Evolutionary conservation across 2,797 vertebrate genomes (phyloP).

Genomic region (Amphiprion clarkii): DNA sequence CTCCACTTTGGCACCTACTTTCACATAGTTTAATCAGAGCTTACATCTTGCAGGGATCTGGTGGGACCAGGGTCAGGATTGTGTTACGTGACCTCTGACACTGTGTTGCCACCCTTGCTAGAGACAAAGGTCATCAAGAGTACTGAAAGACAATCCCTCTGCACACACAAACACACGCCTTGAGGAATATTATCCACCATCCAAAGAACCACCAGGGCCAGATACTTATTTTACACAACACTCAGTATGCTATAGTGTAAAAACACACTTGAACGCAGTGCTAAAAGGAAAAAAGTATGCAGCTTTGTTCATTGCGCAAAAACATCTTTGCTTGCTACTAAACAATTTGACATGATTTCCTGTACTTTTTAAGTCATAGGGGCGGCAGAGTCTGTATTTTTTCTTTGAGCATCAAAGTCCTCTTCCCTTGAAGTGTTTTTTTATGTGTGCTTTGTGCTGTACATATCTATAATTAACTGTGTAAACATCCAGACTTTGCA

Average conservation of each 20-base stretch:
- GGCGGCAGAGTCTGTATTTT: background rate
- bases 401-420: background rate
- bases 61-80: constrained; percentile 34
- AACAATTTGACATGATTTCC: constrained; percentile 14
- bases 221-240: constrained; percentile 1
- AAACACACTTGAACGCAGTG: background rate
- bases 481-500: background rate
- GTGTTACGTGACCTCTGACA: constrained; percentile 55
- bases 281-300: background rate
- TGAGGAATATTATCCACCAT: background rate
- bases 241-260: background rate
- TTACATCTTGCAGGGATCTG: constrained; percentile 43
- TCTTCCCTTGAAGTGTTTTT: background rate
- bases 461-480: background rate
- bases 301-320: background rate
- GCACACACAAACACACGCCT: constrained; percentile 5
- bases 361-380: background rate
- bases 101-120: background rate
- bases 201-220: constrained; percentile 14
- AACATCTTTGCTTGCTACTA: background rate
- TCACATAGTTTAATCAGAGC: constrained; percentile 37
- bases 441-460: background rate
- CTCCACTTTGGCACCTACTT: background rate
- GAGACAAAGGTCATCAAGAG: constrained; percentile 21
- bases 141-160: constrained; percentile 34